These are phyloP conservation scores for Neosilurus mollespiculum DNA, from an alignment of 2,797 vertebrate species.

Conservation along the genomic window DNA sequence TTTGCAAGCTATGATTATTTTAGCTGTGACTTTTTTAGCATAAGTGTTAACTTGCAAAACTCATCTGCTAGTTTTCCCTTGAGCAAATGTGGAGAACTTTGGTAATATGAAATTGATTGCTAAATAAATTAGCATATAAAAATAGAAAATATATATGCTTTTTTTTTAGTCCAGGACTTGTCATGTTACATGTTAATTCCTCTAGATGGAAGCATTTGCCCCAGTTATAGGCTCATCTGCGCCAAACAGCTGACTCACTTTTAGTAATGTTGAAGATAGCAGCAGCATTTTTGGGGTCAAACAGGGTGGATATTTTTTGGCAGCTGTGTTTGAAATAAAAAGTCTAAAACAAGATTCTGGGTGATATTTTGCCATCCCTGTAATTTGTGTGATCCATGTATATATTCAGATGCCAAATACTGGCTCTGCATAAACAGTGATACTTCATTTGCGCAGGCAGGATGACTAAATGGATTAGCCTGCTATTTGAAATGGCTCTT, in stretches of 20 bases:
- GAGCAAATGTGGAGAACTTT: background rate
- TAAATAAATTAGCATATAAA: background rate
- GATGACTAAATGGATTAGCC: slow-evolving; percentile 16
- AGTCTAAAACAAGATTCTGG: background rate
- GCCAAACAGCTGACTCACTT: slow-evolving; percentile 12
- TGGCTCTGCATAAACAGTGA: background rate
- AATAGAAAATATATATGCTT: background rate
- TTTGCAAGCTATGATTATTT: background rate
- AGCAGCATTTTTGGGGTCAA: slow-evolving; percentile 10
- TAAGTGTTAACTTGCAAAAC: background rate
- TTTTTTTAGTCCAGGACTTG: background rate
- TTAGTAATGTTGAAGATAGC: background rate
- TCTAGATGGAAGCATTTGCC: slow-evolving; percentile 46
- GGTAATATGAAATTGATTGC: background rate
- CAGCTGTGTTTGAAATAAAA: slow-evolving; percentile 12
- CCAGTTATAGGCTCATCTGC: background rate
- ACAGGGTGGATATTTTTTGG: background rate
- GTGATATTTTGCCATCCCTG: slow-evolving; percentile 29
- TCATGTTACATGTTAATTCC: slow-evolving; percentile 15
- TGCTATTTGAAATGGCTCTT: slow-evolving; percentile 8
- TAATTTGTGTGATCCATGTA: slow-evolving; percentile 13
- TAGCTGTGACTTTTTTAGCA: background rate
- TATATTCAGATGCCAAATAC: slow-evolving; percentile 16
- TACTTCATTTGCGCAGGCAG: slow-evolving; percentile 7
- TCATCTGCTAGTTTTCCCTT: background rate